Percentiles rank a stretch among this genome's conserved stretches.
These are phyloP conservation scores for Erebia aethiops DNA, from an alignment of 2,888 invertebrate species.

Conservation along the genomic window DNA sequence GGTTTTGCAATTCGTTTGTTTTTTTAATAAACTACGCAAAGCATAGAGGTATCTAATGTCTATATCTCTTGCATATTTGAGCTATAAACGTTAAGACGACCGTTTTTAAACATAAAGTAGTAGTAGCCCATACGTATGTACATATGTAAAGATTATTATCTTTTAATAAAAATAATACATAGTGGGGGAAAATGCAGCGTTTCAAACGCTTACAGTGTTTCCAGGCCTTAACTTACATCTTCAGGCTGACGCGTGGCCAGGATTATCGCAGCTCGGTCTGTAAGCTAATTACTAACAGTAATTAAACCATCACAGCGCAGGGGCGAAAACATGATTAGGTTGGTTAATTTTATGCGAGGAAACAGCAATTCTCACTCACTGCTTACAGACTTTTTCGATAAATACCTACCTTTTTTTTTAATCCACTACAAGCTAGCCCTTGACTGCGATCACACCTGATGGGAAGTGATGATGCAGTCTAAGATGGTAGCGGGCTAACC, in stretches of 20 bases:
- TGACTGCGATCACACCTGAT: too few relatives aligned
- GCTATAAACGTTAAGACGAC: neutral
- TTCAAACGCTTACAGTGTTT: constrained; percentile 23
- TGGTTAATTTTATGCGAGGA: neutral
- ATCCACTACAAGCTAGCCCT: too few relatives aligned
- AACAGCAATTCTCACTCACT: neutral
- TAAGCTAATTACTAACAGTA: constrained; percentile 41
- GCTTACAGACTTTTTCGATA: neutral
- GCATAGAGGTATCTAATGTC: too few relatives aligned
- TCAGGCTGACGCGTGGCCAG: constrained; percentile 43
- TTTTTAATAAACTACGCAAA: too few relatives aligned
- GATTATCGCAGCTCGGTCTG: constrained; percentile 42
- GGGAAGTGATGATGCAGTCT: too few relatives aligned
- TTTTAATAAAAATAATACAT: too few relatives aligned
- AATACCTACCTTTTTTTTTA: too few relatives aligned
- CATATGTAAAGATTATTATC: too few relatives aligned
- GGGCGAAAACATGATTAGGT: neutral
- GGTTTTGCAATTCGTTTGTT: too few relatives aligned
- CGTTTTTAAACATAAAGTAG: too few relatives aligned
- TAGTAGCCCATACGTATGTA: too few relatives aligned
- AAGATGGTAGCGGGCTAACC: too few relatives aligned
- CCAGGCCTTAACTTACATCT: constrained; percentile 8
- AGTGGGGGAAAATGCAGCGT: constrained; percentile 15
- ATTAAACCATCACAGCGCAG: constrained; percentile 34
- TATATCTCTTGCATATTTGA: neutral